These are phyloP conservation scores for Cryptoprocta ferox DNA, from an alignment of 2,797 vertebrate genomes.

Conservation along the genomic window DNA sequence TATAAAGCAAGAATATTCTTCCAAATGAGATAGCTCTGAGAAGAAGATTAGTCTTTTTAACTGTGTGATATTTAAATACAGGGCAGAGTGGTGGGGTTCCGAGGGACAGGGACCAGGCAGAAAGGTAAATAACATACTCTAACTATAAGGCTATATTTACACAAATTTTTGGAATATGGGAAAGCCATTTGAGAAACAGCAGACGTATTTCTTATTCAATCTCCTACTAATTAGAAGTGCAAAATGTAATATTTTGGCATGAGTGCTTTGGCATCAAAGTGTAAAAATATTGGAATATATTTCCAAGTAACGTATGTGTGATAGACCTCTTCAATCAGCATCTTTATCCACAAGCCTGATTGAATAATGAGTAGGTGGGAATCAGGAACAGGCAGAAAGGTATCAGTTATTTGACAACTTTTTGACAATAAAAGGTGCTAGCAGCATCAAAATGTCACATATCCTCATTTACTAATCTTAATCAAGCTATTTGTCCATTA, in stretches of 20 bases:
- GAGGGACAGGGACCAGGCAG: not conserved
- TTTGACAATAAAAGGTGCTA: not conserved
- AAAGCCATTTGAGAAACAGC: not conserved
- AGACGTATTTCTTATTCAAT: not conserved
- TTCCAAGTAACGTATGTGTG: not conserved
- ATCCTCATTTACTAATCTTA: not conserved
- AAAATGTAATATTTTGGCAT: not conserved
- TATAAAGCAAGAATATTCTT: not conserved
- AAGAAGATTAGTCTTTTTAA: not conserved
- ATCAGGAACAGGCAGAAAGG: not conserved
- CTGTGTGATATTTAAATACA: not conserved
- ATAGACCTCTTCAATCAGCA: not conserved
- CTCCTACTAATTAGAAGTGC: not conserved
- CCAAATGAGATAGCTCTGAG: not conserved
- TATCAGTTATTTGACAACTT: not conserved
- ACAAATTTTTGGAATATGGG: not conserved
- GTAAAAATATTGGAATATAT: not conserved
- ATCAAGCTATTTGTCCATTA: not conserved
- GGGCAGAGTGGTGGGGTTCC: not conserved
- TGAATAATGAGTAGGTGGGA: not conserved
- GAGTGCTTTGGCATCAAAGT: not conserved
- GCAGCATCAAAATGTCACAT: not conserved
- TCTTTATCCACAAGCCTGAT: not conserved
- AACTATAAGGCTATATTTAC: not conserved
- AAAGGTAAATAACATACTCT: not conserved